These are phyloP conservation scores for Tetramorium alpestre DNA, from an alignment of 1,140 invertebrate genomes.

Conservation along the genomic window DNA sequence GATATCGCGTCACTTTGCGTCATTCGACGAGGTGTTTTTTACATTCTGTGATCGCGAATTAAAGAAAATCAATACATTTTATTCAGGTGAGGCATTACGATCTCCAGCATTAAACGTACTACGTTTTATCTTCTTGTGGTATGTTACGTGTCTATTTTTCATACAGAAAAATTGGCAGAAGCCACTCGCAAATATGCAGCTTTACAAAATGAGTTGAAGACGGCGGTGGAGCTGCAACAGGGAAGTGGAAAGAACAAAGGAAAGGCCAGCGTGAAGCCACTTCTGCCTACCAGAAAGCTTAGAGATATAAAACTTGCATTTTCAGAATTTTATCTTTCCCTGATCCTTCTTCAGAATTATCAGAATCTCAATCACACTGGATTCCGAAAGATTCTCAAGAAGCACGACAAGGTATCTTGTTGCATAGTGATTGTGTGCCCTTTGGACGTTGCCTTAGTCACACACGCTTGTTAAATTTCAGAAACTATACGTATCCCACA, in stretches of 20 bases:
- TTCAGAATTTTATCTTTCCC: constrained; percentile 99
- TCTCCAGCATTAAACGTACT: background rate
- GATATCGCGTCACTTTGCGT: constrained; percentile 95
- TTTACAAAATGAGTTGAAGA: constrained; percentile 95
- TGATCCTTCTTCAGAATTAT: constrained; percentile 96
- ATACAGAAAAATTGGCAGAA: constrained; percentile 98
- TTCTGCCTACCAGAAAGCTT: constrained; percentile 91
- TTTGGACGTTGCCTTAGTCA: background rate
- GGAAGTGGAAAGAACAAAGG: constrained; percentile 84
- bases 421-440: background rate
- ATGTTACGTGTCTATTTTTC: background rate
- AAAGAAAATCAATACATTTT: constrained; percentile 98
- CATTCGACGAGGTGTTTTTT: constrained; percentile 98
- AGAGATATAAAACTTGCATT: constrained; percentile 99
- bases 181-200: constrained; percentile 97
- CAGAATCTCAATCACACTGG: constrained; percentile 99
- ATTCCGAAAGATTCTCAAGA: constrained; percentile 99
- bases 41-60: constrained; percentile 98
- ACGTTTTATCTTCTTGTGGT: constrained; percentile 37
- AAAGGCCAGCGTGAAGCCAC: constrained; percentile 86
- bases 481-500: constrained; percentile 1
- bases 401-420: constrained; percentile 98
- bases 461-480: constrained; percentile 7
- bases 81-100: constrained; percentile 89
- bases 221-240: constrained; percentile 90